These are phyloP conservation scores for Siniperca chuatsi DNA, from an alignment of 2,113 vertebrate genomes.

Conservation along the genomic window DNA sequence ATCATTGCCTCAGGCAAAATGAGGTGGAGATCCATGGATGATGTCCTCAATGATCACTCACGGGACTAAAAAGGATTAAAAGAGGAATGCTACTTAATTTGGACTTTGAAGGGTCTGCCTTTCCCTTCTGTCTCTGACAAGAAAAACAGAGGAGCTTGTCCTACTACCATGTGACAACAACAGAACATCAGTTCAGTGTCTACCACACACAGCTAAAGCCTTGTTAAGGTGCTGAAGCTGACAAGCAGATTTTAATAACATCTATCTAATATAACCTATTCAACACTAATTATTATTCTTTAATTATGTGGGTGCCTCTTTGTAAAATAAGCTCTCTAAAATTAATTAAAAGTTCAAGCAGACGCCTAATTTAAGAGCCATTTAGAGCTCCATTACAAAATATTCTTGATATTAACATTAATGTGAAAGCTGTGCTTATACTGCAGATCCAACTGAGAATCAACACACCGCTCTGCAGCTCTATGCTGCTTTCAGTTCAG, in stretches of 20 bases:
- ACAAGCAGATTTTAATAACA: background rate
- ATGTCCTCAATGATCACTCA: background rate
- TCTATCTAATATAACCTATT: too few relatives aligned
- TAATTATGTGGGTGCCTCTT: background rate
- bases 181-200: background rate
- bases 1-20: background rate
- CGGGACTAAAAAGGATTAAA: conserved; percentile 3
- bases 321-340: background rate
- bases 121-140: conserved; percentile 4
- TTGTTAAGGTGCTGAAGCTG: background rate
- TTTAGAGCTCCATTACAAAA: too few relatives aligned
- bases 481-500: background rate
- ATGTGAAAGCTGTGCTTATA: background rate
- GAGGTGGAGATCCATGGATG: background rate
- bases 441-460: background rate
- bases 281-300: background rate
- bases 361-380: too few relatives aligned
- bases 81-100: conserved; percentile 15
- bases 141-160: background rate
- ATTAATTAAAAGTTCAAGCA: background rate
- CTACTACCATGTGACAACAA: background rate
- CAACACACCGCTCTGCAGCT: background rate
- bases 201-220: background rate
- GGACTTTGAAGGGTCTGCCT: background rate
- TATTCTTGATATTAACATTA: too few relatives aligned